A percentile compares a stretch with the other conserved stretches of the same genome.
Conservation (phyloP, 2,797 vertebrate genomes). For the Sibirionetta formosa region DNA sequence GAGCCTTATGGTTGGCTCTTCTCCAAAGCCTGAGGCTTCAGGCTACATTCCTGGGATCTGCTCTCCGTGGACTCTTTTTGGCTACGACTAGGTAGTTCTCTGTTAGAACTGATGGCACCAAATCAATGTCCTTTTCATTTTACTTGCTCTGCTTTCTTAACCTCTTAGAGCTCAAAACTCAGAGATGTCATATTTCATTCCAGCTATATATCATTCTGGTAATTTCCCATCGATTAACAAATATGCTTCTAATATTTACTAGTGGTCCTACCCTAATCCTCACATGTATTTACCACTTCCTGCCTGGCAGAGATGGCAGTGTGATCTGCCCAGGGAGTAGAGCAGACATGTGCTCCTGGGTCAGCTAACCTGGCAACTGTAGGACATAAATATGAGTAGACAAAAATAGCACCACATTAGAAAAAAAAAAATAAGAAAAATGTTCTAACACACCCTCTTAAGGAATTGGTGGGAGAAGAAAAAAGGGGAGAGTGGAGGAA, state of each 20-base stretch:
- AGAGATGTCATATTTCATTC: conserved; percentile 31
- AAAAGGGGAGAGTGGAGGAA: background rate
- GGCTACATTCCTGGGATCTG: conserved; percentile 64
- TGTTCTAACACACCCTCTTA: background rate
- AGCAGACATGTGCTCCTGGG: conserved; percentile 22
- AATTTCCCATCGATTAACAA: conserved; percentile 66
- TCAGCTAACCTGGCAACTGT: conserved; percentile 60
- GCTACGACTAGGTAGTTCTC: conserved; percentile 55
- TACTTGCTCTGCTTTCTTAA: conserved; percentile 61
- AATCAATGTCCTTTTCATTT: conserved; percentile 70
- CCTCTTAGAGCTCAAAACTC: conserved; percentile 53
- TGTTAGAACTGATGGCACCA: conserved; percentile 50
- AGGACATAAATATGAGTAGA: conserved; percentile 5
- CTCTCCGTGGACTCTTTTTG: conserved; percentile 49
- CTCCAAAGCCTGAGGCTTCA: conserved; percentile 71
- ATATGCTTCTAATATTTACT: conserved; percentile 46
- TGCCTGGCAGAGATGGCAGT: conserved; percentile 16
- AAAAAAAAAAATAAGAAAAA: conserved; percentile 39
- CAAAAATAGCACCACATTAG: conserved; percentile 50
- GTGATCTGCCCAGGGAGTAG: conserved; percentile 23
- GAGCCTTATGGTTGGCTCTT: conserved; percentile 42
- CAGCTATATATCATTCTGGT: conserved; percentile 47
- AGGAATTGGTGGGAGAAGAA: background rate
- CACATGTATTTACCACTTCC: conserved; percentile 44
- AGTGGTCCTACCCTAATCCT: conserved; percentile 57